Evolutionary conservation across 2,797 vertebrate genomes (phyloP).

Genomic region (Rhodeus uyekii): DNA sequence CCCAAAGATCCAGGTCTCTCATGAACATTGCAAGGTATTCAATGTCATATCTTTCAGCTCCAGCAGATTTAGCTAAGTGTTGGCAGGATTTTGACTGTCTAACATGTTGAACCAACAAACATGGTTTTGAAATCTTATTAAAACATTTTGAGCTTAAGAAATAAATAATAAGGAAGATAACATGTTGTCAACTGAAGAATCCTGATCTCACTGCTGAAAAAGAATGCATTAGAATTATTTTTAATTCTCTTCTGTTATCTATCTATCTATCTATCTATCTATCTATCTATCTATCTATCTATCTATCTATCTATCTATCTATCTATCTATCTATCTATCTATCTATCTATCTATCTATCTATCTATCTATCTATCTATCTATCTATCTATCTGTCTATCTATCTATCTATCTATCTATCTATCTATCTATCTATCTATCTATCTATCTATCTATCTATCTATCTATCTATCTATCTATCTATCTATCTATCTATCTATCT

Average conservation of each 20-base stretch:
- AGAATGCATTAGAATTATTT: background rate
- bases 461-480: too few species aligned
- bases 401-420: background rate
- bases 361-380: background rate
- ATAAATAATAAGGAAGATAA: background rate
- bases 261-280: background rate
- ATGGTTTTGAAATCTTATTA: background rate
- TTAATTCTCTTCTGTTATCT: too few species aligned
- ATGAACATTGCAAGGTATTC: constrained; percentile 38
- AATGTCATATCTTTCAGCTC: constrained; percentile 31
- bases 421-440: background rate
- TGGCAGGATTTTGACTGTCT: constrained; percentile 32
- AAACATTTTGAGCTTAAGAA: constrained; percentile 10
- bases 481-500: too few species aligned
- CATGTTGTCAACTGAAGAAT: constrained; percentile 5
- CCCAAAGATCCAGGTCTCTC: constrained; percentile 16
- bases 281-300: background rate
- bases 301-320: background rate
- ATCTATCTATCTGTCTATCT: background rate
- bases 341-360: background rate
- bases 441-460: background rate
- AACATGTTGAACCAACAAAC: constrained; percentile 18
- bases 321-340: background rate
- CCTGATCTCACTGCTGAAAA: background rate
- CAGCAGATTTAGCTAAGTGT: constrained; percentile 33